Evolutionary conservation across 1,140 invertebrate species (phyloP), one percentile per base, ranked within the genome.

Genomic region (Scaptomyza hsui): DNA sequence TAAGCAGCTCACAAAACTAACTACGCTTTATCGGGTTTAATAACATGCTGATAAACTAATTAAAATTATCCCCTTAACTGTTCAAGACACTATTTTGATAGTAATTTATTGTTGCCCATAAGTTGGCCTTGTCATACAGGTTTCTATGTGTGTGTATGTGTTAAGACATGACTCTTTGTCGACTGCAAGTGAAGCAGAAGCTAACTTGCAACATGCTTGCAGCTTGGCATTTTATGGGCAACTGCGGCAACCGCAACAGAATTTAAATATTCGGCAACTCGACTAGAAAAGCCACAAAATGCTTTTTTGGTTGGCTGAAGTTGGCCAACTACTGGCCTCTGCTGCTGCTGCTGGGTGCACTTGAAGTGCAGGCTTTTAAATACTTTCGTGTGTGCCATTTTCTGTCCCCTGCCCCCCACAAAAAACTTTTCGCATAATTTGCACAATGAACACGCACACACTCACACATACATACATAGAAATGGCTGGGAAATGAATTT

Each of bases 361-460:
- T 13, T 76, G 59, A 78, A 83, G 61, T 69, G 62, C 68, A 19
- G 52, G 19, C 75, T 76, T 76, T 69, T 72, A 72, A 79, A 72
- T 61, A 78, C 62, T 72, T 72, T 75, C 44, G 47, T 41, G 5
- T 37, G 45, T 26, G 37, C 53, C 51, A 49, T 16, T 73, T 52
- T 39, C 42, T 65, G 60, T 29, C 26, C 26, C 26, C 26, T 9
- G 26, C 7, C 26, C 7, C 37, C n/a, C 13, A 19, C 4, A 48
- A 37, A 75, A 57, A 83, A 83, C 53, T 83, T 83, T 68, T 78
- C 63, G 67, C 68, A 83, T 81, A 74, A 82, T 83, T 82, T 63
- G 45, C 56, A 64, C 59, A 68, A 79, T 78, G 48, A 63, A 35
- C 52, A 29, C 39, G 47, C 59, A 56, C 45, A 47, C 48, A 9